These are phyloP conservation scores for Aphis gossypii DNA, from an alignment of 1,140 invertebrate genomes.

Conservation along the genomic window DNA sequence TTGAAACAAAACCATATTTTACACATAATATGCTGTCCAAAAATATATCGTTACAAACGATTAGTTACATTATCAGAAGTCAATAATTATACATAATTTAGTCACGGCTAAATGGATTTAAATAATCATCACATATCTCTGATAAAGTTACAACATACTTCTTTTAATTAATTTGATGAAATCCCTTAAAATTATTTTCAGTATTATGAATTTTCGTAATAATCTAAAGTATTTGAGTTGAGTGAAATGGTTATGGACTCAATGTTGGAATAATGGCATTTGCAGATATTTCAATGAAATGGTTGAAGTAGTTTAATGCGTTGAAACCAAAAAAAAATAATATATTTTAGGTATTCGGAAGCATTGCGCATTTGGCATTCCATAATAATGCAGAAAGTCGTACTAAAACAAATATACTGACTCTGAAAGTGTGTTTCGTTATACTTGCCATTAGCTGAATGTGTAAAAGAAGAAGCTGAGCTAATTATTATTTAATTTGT, in stretches of 20 bases:
- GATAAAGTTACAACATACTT: neutral
- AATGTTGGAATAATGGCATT: neutral
- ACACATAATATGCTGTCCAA: neutral
- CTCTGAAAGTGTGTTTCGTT: neutral
- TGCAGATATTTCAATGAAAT: neutral
- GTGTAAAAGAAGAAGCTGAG: neutral
- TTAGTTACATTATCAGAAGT: neutral
- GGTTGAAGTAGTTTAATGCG: neutral
- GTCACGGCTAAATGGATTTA: neutral
- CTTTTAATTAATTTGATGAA: neutral
- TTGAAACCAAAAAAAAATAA: neutral
- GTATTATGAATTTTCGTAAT: neutral
- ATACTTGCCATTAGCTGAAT: neutral
- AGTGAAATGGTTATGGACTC: neutral
- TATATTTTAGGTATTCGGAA: neutral
- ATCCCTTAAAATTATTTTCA: neutral
- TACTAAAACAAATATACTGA: neutral
- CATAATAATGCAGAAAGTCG: neutral
- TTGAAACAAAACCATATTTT: neutral
- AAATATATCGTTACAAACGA: neutral
- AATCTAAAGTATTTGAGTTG: neutral
- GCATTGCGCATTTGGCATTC: neutral
- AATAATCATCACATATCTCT: neutral
- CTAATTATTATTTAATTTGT: too few species aligned
- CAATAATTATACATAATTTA: neutral